phyloP scores from a whole-genome alignment of 2,888 invertebrate genomes.

The Caenorhabditis imperialis region DNA sequence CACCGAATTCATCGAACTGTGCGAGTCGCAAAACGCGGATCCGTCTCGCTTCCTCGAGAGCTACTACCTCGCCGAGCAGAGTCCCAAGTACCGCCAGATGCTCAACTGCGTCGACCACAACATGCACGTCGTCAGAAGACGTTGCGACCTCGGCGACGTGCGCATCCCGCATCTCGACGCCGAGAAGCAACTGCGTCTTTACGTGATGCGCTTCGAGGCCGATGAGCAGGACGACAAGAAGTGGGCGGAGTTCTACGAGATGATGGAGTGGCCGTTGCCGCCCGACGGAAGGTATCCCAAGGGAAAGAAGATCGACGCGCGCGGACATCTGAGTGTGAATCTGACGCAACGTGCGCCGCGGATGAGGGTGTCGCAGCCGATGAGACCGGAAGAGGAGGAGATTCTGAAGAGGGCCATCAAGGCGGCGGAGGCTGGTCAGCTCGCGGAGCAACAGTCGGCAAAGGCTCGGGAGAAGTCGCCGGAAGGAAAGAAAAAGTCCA shows the following conservation, averaged over 20 bases:
- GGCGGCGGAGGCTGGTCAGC: background rate
- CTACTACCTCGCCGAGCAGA: background rate
- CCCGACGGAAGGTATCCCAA: background rate
- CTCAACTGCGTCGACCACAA: background rate
- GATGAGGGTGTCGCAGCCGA: background rate
- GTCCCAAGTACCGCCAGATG: background rate
- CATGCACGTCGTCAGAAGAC: conserved; percentile 6
- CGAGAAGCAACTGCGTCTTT: background rate
- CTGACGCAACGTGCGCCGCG: background rate
- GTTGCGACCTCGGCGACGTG: background rate
- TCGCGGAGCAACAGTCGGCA: background rate
- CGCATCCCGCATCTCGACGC: background rate
- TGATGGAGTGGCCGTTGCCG: conserved; percentile 4
- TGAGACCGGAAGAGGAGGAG: background rate
- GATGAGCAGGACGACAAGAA: background rate
- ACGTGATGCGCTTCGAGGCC: background rate
- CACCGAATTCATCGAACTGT: background rate
- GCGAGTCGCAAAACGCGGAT: background rate
- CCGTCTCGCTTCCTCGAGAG: background rate
- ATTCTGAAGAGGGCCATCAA: background rate
- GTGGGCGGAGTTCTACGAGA: background rate
- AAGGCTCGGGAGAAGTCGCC: background rate
- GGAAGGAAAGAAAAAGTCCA: background rate
- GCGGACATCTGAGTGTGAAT: too few relatives aligned
- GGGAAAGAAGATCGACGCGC: background rate